A percentile compares a stretch with the other conserved stretches of the same genome.
phyloP scores from a whole-genome alignment of 2,888 invertebrate genomes.

The Calliphora vomitoria region DNA sequence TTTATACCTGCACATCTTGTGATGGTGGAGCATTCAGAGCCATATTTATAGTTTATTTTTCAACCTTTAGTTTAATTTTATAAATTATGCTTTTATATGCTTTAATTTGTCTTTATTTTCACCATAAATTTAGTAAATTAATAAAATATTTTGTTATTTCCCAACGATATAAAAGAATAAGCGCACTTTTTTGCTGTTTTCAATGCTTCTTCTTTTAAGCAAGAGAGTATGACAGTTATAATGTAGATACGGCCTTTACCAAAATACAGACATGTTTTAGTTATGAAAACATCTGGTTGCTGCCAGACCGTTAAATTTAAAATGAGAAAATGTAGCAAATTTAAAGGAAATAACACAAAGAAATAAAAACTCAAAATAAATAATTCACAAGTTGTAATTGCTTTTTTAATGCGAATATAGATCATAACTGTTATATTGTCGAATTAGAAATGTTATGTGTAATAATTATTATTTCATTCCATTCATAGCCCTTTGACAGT shows the following conservation, averaged over 20 bases:
- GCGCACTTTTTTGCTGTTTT: not conserved
- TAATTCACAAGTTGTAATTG: no score
- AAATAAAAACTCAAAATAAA: no score
- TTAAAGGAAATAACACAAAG: no score
- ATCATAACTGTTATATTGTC: no score
- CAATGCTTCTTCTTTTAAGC: not conserved
- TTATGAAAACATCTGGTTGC: no score
- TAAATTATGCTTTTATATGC: not conserved
- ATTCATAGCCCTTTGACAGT: no score
- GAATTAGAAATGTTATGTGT: no score
- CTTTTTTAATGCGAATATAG: no score
- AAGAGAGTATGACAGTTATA: conserved; percentile 10
- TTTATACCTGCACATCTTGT: conserved; percentile 76
- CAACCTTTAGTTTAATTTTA: conserved; percentile 1
- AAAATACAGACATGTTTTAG: not conserved
- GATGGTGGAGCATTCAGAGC: conserved; percentile 76
- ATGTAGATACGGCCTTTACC: not conserved
- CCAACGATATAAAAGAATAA: not conserved
- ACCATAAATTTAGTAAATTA: conserved; percentile 1
- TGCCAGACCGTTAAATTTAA: no score
- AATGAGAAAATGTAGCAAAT: no score
- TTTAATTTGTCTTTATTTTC: conserved; percentile 15
- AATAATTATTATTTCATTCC: no score
- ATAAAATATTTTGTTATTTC: conserved; percentile 3
- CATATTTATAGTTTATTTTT: conserved; percentile 67